phyloP scores from a whole-genome alignment of 2,797 vertebrate species.

The Lagocephalus sceleratus region DNA sequence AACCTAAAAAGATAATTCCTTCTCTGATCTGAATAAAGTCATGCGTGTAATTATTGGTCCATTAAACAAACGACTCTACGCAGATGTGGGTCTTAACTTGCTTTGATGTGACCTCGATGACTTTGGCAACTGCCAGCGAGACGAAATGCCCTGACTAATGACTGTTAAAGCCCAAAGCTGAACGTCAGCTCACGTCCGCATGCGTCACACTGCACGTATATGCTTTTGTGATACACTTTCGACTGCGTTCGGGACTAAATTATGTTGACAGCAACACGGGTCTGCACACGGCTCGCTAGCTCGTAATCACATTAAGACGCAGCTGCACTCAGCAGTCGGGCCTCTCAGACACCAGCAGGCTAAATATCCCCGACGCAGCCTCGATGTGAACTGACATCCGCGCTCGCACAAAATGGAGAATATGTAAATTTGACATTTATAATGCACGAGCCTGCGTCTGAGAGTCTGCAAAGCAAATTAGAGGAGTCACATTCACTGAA shows the following conservation, averaged over 20 bases:
- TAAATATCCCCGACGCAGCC: conserved; percentile 38
- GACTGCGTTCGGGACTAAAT: conserved; percentile 38
- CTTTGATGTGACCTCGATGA: conserved; percentile 7
- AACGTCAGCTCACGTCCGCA: conserved; percentile 27
- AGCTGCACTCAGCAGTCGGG: conserved; percentile 38
- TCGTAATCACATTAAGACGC: conserved; percentile 55
- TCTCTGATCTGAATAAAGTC: no score
- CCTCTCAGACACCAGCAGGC: conserved; percentile 30
- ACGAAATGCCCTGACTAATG: conserved; percentile 17
- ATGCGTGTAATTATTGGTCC: no score
- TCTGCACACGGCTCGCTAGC: conserved; percentile 41
- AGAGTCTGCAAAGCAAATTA: conserved; percentile 26
- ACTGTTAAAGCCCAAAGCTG: conserved; percentile 1
- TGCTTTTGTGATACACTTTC: conserved; percentile 4
- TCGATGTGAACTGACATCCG: conserved; percentile 37
- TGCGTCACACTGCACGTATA: not conserved
- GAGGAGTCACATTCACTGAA: conserved; percentile 16
- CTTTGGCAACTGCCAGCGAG: conserved; percentile 11
- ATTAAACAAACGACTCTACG: not conserved
- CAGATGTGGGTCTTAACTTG: no score
- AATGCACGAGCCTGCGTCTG: conserved; percentile 29
- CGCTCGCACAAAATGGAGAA: conserved; percentile 38
- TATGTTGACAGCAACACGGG: conserved; percentile 51
- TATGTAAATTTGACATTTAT: conserved; percentile 45
- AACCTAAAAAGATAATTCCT: no score